phyloP scores from a whole-genome alignment of 2,113 vertebrate species.

The Corydoras sp. region DNA sequence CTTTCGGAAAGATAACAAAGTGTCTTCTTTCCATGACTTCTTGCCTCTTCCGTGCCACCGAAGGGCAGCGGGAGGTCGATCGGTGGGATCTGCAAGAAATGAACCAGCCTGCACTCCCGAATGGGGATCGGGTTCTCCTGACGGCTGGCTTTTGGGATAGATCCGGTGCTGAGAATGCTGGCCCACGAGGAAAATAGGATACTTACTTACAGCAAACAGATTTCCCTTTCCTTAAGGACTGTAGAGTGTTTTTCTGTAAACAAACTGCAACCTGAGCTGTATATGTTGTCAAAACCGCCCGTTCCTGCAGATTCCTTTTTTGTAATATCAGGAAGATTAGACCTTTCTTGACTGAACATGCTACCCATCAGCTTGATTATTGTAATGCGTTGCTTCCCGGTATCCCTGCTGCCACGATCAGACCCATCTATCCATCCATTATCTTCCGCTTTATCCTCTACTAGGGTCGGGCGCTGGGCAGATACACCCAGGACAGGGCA shows the following conservation, averaged over 20 bases:
- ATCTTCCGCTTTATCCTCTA: too few relatives aligned
- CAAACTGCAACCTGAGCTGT: conserved; percentile 25
- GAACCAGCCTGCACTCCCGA: conserved; percentile 46
- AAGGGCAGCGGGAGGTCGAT: conserved; percentile 56
- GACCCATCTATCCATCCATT: too few relatives aligned
- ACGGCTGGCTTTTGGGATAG: conserved; percentile 55
- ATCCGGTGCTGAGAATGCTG: conserved; percentile 51
- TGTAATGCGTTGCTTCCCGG: too few relatives aligned
- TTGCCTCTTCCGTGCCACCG: conserved; percentile 51
- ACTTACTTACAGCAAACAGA: conserved; percentile 53
- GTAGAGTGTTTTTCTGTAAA: conserved; percentile 33
- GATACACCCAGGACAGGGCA: too few relatives aligned
- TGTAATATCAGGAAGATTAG: too few relatives aligned
- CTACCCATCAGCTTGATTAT: too few relatives aligned
- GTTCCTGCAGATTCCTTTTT: too few relatives aligned
- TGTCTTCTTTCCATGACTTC: conserved; percentile 41
- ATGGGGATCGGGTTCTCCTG: conserved; percentile 68
- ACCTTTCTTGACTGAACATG: too few relatives aligned
- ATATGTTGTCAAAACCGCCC: background rate
- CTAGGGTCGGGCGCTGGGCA: too few relatives aligned
- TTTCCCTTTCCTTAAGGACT: conserved; percentile 29
- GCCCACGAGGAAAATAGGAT: conserved; percentile 64
- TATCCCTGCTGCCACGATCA: too few relatives aligned
- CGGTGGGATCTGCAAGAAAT: conserved; percentile 50
- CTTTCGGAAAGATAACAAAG: conserved; percentile 56